Evolutionary conservation across 1,140 invertebrate species (phyloP).

Genomic region (Drosophila subobscura): DNA sequence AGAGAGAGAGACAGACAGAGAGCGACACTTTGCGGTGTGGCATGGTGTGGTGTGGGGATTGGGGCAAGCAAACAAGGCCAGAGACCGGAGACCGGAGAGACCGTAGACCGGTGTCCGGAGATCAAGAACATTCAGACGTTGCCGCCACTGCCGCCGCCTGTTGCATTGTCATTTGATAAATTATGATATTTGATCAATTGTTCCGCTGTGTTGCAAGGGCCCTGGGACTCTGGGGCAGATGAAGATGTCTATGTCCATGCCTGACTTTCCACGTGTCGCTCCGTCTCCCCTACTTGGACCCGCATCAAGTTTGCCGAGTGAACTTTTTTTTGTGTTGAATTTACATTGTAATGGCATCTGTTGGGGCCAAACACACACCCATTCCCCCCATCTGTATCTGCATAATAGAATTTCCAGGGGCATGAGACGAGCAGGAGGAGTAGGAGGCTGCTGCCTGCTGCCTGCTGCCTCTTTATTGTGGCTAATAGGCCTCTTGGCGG

Average conservation of each 20-base stretch:
- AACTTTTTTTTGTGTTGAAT: conserved; percentile 69
- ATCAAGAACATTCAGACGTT: conserved; percentile 67
- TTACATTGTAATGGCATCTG: conserved; percentile 83
- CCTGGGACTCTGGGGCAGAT: conserved; percentile 23
- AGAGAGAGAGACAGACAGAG: conserved; percentile 1
- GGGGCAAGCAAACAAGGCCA: conserved; percentile 70
- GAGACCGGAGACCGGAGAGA: no score
- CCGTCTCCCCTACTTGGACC: background rate
- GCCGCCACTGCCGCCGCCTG: conserved; percentile 51
- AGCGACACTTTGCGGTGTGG: no score
- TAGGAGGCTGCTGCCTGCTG: conserved; percentile 2
- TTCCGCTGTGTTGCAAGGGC: conserved; percentile 54
- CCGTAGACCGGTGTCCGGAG: conserved; percentile 11
- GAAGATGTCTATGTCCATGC: conserved; percentile 43
- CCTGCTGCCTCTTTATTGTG: conserved; percentile 74
- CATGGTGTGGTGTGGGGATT: conserved; percentile 62
- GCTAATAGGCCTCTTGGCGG: conserved; percentile 74
- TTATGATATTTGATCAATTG: conserved; percentile 83
- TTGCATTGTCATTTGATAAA: conserved; percentile 82
- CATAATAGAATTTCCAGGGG: conserved; percentile 68
- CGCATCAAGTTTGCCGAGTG: conserved; percentile 60
- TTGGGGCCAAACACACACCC: conserved; percentile 60
- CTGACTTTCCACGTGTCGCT: conserved; percentile 24
- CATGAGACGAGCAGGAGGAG: background rate
- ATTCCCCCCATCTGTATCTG: conserved; percentile 65